Conservation (phyloP, 2,888 invertebrate genomes). For the Unio delphinus region DNA sequence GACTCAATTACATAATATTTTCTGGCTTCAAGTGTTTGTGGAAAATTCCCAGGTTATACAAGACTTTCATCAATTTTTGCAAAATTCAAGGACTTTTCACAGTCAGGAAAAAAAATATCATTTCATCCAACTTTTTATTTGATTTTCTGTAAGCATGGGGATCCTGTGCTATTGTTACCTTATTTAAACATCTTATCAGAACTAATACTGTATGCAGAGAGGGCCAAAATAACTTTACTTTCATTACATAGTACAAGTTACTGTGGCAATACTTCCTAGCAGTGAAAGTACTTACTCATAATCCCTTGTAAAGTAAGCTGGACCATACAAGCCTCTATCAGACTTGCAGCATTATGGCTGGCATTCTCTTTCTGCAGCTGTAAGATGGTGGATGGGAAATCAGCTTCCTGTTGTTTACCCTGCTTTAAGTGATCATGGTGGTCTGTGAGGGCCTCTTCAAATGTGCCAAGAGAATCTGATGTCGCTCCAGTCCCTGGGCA, state of each 20-base stretch:
- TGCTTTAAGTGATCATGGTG: constrained; percentile 29
- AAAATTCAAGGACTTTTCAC: too few relatives aligned
- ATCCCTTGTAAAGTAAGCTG: constrained; percentile 59
- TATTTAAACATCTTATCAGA: too few relatives aligned
- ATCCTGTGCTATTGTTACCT: too few relatives aligned
- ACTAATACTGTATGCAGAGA: too few relatives aligned
- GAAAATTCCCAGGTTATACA: too few relatives aligned
- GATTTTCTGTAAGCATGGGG: too few relatives aligned
- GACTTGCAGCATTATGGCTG: constrained; percentile 57
- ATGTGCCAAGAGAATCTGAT: constrained; percentile 15
- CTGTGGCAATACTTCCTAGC: neutral
- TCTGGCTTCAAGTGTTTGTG: too few relatives aligned
- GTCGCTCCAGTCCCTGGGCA: constrained; percentile 40
- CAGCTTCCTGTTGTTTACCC: constrained; percentile 26
- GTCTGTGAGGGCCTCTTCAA: constrained; percentile 22
- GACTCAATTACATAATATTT: too few relatives aligned
- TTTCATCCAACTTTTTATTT: too few relatives aligned
- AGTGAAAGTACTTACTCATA: constrained; percentile 46
- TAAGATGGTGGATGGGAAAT: constrained; percentile 55
- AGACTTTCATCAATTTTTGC: too few relatives aligned
- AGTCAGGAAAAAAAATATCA: too few relatives aligned
- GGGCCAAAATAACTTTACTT: too few relatives aligned
- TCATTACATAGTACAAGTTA: neutral
- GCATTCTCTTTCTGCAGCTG: constrained; percentile 65
- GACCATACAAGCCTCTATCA: constrained; percentile 65